phyloP scores from a whole-genome alignment of 1,140 invertebrate genomes.

The Eurosta solidaginis region DNA sequence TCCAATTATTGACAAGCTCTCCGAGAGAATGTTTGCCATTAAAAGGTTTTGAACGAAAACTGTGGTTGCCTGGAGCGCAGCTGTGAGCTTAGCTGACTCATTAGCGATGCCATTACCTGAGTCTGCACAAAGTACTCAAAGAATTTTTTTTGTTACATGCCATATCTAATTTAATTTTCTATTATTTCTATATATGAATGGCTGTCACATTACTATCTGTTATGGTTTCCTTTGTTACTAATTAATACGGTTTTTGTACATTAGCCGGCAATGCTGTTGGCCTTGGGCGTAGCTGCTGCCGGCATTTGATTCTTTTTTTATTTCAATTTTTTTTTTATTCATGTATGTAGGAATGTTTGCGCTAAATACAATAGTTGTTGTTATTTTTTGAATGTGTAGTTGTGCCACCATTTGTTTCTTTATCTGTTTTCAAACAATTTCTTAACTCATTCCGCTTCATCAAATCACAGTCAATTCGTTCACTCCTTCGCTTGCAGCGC shows the following conservation, averaged over 20 bases:
- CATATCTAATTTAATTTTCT: too few species aligned
- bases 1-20: too few species aligned
- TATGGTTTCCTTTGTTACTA: neutral
- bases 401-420: neutral
- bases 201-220: neutral
- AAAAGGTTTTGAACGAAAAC: too few species aligned
- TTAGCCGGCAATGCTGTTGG: conserved; percentile 4
- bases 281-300: neutral
- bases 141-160: too few species aligned
- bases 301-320: neutral
- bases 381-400: neutral
- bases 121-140: too few species aligned
- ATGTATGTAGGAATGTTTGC: neutral
- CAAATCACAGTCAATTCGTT: neutral
- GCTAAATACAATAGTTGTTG: neutral
- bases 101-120: too few species aligned
- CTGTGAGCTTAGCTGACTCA: too few species aligned
- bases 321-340: neutral
- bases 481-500: neutral
- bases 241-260: neutral
- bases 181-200: too few species aligned
- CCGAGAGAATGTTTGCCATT: too few species aligned
- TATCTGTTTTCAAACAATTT: neutral
- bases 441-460: neutral
- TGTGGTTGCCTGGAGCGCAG: too few species aligned